Conservation (phyloP, 2,113 vertebrate genomes). For the Ammospiza caudacuta region DNA sequence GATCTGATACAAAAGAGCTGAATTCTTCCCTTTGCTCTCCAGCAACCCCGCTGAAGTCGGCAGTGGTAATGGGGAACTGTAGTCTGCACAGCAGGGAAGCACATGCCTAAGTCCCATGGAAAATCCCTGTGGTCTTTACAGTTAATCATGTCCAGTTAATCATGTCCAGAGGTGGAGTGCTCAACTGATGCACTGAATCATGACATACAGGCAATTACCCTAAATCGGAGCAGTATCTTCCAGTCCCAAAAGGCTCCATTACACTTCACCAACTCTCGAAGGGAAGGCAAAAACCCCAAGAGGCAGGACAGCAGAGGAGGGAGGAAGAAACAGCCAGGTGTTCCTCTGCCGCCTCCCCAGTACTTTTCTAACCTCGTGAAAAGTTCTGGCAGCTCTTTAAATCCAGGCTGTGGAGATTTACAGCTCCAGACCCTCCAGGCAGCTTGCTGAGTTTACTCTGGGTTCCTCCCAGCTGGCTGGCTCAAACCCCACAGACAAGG, state of each 20-base stretch:
- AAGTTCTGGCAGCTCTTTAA: conserved; percentile 52
- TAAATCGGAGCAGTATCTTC: conserved; percentile 44
- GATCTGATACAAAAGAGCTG: conserved; percentile 41
- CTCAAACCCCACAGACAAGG: neutral
- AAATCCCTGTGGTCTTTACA: conserved; percentile 48
- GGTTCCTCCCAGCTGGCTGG: neutral
- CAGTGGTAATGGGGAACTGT: neutral
- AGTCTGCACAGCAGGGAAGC: neutral
- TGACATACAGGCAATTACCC: conserved; percentile 43
- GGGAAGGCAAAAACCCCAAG: neutral
- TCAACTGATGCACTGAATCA: conserved; percentile 52
- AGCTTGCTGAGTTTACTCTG: neutral
- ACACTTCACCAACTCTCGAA: neutral
- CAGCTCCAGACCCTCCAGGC: neutral
- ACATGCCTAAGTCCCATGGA: neutral
- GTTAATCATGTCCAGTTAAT: conserved; percentile 67
- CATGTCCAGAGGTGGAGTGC: conserved; percentile 47
- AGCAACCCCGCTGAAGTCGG: neutral
- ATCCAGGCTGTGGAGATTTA: conserved; percentile 34
- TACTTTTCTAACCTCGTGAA: conserved; percentile 21
- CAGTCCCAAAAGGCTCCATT: conserved; percentile 38
- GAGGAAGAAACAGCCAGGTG: conserved; percentile 31
- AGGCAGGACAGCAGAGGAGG: neutral
- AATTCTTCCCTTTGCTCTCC: neutral
- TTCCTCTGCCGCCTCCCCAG: neutral